Base-by-base conservation (phyloP, 2,888 invertebrate genomes). In the Drosophila gaucha region DNA sequence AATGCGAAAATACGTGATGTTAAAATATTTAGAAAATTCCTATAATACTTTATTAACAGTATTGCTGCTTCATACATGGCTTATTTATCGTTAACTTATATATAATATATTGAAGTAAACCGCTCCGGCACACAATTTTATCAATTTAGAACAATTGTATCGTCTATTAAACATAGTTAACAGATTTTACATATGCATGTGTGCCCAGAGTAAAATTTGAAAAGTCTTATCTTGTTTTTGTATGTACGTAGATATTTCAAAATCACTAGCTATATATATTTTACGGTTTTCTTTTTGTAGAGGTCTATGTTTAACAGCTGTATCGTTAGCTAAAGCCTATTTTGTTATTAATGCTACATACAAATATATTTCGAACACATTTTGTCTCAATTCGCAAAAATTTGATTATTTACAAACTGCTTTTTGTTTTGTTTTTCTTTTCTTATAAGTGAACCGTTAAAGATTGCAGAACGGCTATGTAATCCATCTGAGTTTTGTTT, bases 401-500 rank as follows among this genome's bases (percentile, higher is more conserved):
- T 56, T 46, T 65, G 31, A 18, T 26, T 35, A n/a, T 46, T 55
- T 50, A 69, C 14, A 58, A 30, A 39, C 28, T 24, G 39, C 2
- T 28, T 36, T 28, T 22, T 28, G 8, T 31, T 31, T 12, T 16
- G 1, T 36, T 9, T 36, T 36, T 1, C 2, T 26, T 10, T 20
- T 10, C 9, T 22, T 35, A 22, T 52, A 28, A 26, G 31, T 55
- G 24, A 47, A 55, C 38, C 1, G 14, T 62, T 55, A 39, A 63
- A 33, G 67, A 52, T 43, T 35, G 49, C 70, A 33, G 51, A 58
- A 57, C 52, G 56, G 41, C 22, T 41, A 51, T 59, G 38, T 65
- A 38, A 66, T 66, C 74, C 70, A 66, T 74, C 74, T 74, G 74
- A 74, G 74, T 50, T 71, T n/a, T 67, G 60, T 67, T 69, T 36